Evolutionary conservation across 2,113 vertebrate species (phyloP), one percentile per base, ranked within the genome.

Genomic region (Dendrocopos noguchii): DNA sequence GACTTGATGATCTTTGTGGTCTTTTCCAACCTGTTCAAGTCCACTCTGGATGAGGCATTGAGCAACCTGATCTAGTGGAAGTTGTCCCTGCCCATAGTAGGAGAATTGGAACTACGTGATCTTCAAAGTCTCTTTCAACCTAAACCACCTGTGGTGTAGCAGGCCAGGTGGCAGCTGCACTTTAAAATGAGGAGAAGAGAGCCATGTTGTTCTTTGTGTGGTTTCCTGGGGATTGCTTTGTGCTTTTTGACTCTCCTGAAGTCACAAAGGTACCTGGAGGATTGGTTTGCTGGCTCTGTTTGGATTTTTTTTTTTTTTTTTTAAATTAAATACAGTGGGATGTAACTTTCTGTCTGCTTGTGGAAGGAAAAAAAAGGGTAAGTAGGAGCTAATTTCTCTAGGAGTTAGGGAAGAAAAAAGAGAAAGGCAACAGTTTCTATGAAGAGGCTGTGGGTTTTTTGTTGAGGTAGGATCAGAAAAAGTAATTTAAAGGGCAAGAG

Each of bases 151-250:
- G 50, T 52, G 50, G 24, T 52, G 50, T 52, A 52, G 44, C 12
- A 50, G 80, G 20, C 6, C 53, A 27, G 21, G n/a, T 34, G 17
- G 20, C 33, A 91, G 33, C 65, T 56, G 42, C 12, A 15, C 28
- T 36, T 76, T 9, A 17, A 87, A 87, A 53, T 14, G 27, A 61
- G 36, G 27, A 61, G 36, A 34, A 73, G 18, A 71, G 64, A 27
- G 3, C 0, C 1, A 1, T 0, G 2, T 2, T 4, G 0, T 0
- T 6, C 0, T 4, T 29, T 0, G 0, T 0, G 0, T 7, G 10
- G 10, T 7, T 78, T 71, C 1, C 1, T 47, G 2, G 3, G 2
- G 0, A 1, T 29, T 33, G 0, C 0, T 0, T 36, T 9, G 8
- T 50, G 17, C 1, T 87, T 2, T 72, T 53, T 68, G 15, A 2